phyloP scores from a whole-genome alignment of 2,888 invertebrate genomes.

The Pseudoips prasinana region DNA sequence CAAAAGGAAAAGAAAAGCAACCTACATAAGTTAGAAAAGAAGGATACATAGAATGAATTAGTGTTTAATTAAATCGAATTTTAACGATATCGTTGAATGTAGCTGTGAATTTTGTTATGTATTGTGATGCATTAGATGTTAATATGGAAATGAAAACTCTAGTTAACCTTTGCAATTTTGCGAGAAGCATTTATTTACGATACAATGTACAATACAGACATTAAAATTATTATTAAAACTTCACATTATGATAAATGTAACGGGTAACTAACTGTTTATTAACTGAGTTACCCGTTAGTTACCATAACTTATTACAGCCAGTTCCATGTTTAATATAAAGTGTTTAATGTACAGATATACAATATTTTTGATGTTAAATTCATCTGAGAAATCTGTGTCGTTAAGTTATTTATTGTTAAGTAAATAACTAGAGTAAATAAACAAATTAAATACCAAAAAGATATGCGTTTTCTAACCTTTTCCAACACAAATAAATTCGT shows the following conservation, averaged over 20 bases:
- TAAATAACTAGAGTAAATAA: slow-evolving; percentile 28
- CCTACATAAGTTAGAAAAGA: slow-evolving; percentile 56
- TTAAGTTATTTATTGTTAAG: slow-evolving; percentile 28
- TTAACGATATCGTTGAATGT: slow-evolving; percentile 22
- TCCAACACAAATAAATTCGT: too few relatives aligned
- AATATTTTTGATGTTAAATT: slow-evolving; percentile 23
- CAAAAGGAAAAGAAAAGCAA: slow-evolving; percentile 61
- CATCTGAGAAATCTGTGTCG: slow-evolving; percentile 14
- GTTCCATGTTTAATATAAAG: slow-evolving; percentile 16
- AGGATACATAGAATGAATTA: slow-evolving; percentile 49
- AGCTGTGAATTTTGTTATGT: slow-evolving; percentile 17
- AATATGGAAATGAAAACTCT: slow-evolving; percentile 3
- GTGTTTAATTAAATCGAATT: slow-evolving; percentile 2
- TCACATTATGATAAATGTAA: too few relatives aligned
- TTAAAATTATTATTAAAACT: too few relatives aligned
- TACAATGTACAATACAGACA: slow-evolving; percentile 19
- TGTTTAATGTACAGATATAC: slow-evolving; percentile 22
- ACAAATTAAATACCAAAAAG: slow-evolving; percentile 16
- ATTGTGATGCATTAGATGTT: slow-evolving; percentile 18
- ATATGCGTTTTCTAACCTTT: slow-evolving; percentile 11
- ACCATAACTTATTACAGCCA: too few relatives aligned
- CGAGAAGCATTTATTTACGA: slow-evolving; percentile 38
- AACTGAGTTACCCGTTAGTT: too few relatives aligned
- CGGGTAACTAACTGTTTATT: too few relatives aligned
- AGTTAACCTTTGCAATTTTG: too few relatives aligned